Percentiles rank a stretch among this genome's conserved stretches.
phyloP scores from a whole-genome alignment of 2,797 vertebrate genomes.

The Antennarius maculatus region DNA sequence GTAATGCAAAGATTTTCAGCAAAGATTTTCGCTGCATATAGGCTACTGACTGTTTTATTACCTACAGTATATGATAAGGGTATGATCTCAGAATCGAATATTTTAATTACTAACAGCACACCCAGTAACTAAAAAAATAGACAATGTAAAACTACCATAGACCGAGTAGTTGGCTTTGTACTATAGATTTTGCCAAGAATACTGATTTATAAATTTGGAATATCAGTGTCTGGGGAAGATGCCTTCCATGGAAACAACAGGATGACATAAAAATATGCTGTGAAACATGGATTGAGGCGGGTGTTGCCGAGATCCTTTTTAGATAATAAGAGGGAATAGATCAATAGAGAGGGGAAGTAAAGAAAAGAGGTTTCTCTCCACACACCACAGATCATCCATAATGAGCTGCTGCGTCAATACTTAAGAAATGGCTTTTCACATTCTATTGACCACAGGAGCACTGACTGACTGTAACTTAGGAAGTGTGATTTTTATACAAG shows the following conservation, averaged over 20 bases:
- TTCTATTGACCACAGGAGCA: conserved; percentile 62
- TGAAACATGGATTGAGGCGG: conserved; percentile 75
- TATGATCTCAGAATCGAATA: conserved; percentile 12
- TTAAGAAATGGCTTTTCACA: conserved; percentile 53
- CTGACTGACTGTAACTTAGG: conserved; percentile 7
- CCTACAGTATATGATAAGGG: conserved; percentile 25
- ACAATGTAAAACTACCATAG: background rate
- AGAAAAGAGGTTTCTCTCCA: conserved; percentile 75
- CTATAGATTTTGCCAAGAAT: conserved; percentile 15
- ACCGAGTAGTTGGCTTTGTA: conserved; percentile 2
- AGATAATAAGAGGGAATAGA: conserved; percentile 79
- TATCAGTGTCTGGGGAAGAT: conserved; percentile 41
- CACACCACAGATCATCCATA: conserved; percentile 78
- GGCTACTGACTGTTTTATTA: conserved; percentile 40
- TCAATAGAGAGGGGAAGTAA: conserved; percentile 77
- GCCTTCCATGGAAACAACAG: conserved; percentile 54
- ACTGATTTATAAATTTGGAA: conserved; percentile 18
- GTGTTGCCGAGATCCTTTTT: conserved; percentile 81
- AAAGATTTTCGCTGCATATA: conserved; percentile 40
- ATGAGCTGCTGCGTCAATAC: conserved; percentile 76
- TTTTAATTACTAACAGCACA: conserved; percentile 9
- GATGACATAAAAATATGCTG: conserved; percentile 68
- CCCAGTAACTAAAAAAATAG: conserved; percentile 1
- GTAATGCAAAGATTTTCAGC: conserved; percentile 45
- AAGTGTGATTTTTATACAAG: conserved; percentile 2